These are phyloP conservation scores for Tetragonula clypearis DNA, from an alignment of 1,140 invertebrate genomes.

Conservation along the genomic window DNA sequence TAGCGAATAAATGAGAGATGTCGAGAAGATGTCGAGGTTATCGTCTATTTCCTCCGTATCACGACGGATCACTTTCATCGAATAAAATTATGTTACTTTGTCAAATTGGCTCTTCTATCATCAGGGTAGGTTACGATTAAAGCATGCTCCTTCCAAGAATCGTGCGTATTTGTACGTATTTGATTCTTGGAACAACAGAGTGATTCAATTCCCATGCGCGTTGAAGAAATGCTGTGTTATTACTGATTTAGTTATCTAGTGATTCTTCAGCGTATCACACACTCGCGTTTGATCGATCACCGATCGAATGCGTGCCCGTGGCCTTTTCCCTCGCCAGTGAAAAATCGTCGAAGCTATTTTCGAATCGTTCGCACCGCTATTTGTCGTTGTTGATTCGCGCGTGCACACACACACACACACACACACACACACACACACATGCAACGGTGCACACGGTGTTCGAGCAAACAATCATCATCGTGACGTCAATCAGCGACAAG, in stretches of 20 bases:
- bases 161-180: background rate
- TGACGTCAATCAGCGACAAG: slow-evolving; percentile 60
- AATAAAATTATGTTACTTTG: background rate
- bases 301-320: background rate
- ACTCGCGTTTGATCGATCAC: background rate
- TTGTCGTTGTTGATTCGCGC: slow-evolving; percentile 55
- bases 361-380: slow-evolving; percentile 1
- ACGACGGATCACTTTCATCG: background rate
- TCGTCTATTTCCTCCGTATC: background rate
- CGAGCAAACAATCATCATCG: slow-evolving; percentile 63
- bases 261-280: background rate
- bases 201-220: too few relatives aligned
- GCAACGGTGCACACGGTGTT: slow-evolving; percentile 2
- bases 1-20: background rate
- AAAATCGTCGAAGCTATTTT: slow-evolving; percentile 31
- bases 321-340: slow-evolving; percentile 23
- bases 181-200: too few relatives aligned
- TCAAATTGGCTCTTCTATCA: background rate
- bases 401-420: background rate
- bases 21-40: background rate
- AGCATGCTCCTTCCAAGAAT: background rate
- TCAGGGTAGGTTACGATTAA: background rate
- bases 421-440: too few relatives aligned
- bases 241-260: too few relatives aligned
- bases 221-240: too few relatives aligned